A percentile compares a stretch with the other conserved stretches of the same genome.
Conservation (phyloP, 2,113 vertebrate genomes). For the Chroicocephalus ridibundus region DNA sequence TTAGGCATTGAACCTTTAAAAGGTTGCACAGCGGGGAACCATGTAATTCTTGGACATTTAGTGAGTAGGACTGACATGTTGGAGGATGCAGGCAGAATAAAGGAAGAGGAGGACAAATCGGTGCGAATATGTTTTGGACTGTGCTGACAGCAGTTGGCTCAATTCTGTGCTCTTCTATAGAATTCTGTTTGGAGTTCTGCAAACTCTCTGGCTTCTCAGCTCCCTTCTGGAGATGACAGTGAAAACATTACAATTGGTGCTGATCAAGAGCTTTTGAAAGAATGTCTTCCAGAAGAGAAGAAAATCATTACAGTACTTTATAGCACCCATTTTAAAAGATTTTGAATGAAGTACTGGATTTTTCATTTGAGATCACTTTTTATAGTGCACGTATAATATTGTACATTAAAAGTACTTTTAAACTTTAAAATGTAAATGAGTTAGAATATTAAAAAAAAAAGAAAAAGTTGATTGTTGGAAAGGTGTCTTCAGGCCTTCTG, state of each 20-base stretch:
- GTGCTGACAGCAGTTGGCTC: neutral
- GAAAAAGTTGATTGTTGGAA: neutral
- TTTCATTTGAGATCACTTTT: neutral
- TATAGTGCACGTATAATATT: neutral
- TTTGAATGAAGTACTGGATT: neutral
- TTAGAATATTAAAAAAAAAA: neutral
- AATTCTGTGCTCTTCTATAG: neutral
- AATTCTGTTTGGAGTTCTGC: neutral
- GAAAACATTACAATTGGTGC: neutral
- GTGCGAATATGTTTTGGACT: neutral
- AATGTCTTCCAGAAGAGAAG: neutral
- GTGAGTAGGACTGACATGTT: neutral
- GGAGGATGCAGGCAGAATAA: neutral
- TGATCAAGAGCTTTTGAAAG: neutral
- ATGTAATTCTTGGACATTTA: neutral
- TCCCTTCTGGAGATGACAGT: neutral
- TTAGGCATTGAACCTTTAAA: neutral
- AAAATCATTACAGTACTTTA: neutral
- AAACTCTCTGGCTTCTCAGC: neutral
- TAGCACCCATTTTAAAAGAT: neutral
- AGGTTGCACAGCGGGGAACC: neutral
- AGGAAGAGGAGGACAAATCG: neutral
- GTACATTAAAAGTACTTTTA: neutral
- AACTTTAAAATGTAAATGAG: neutral
- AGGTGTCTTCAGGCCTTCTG: neutral